These are phyloP conservation scores for Aphelenchoides avenae DNA, from an alignment of 1,140 invertebrate genomes.

Conservation along the genomic window DNA sequence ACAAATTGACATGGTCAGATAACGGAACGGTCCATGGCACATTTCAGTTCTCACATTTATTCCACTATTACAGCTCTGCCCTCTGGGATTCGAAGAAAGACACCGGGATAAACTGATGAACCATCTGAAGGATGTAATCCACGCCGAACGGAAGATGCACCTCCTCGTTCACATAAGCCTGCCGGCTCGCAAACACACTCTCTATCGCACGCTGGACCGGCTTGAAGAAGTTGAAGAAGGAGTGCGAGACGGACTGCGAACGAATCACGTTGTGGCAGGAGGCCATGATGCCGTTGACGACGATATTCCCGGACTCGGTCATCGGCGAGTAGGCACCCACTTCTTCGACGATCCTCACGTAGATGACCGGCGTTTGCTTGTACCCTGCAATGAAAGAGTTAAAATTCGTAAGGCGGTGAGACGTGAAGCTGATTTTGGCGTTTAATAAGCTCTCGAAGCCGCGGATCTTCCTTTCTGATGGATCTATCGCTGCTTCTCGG, in stretches of 20 bases:
- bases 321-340: conserved; percentile 45
- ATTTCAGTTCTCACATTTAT: too few relatives aligned
- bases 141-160: conserved; percentile 19
- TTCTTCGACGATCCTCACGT: conserved; percentile 27
- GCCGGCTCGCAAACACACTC: neutral
- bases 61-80: too few relatives aligned
- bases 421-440: too few relatives aligned
- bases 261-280: conserved; percentile 49
- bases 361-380: conserved; percentile 3
- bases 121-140: conserved; percentile 21
- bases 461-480: too few relatives aligned
- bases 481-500: too few relatives aligned
- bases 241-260: conserved; percentile 29
- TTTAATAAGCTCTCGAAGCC: too few relatives aligned
- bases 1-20: too few relatives aligned
- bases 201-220: conserved; percentile 14
- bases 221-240: conserved; percentile 26
- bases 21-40: too few relatives aligned
- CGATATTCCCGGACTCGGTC: conserved; percentile 40
- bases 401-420: too few relatives aligned
- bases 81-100: neutral
- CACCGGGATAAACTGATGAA: conserved; percentile 1
- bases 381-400: conserved; percentile 6
- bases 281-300: conserved; percentile 44
- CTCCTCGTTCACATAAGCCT: neutral